Base-by-base conservation (phyloP, 2,888 invertebrate species). In the Argyresthia albistria region DNA sequence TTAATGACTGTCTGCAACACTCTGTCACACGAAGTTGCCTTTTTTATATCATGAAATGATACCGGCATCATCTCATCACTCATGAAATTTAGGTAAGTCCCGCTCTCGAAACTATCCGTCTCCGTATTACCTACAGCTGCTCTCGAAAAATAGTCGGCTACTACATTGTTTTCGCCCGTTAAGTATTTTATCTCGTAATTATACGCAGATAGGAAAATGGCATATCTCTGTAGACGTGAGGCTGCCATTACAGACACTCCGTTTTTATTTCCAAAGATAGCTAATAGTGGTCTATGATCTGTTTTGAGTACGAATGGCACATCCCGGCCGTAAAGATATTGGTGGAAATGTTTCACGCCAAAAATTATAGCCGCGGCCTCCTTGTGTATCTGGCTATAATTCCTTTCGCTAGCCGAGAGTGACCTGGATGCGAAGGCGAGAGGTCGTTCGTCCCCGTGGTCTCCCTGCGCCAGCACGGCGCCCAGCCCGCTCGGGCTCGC, bases 161-260 rank as follows among this genome's bases (percentile, higher is more conserved):
- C n/a, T n/a, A n/a, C n/a, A n/a, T n/a, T n/a, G n/a, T n/a, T n/a
- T n/a, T n/a, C n/a, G n/a, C n/a, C n/a, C n/a, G n/a, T n/a, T n/a
- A n/a, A n/a, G n/a, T n/a, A n/a, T n/a, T n/a, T n/a, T n/a, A n/a
- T n/a, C n/a, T n/a, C n/a, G n/a, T n/a, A n/a, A n/a, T n/a, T n/a
- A n/a, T n/a, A n/a, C n/a, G n/a, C n/a, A n/a, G n/a, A n/a, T n/a
- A n/a, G n/a, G n/a, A n/a, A n/a, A n/a, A n/a, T n/a, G n/a, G n/a
- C n/a, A n/a, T n/a, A n/a, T n/a, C 25, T 25, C 25, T 64, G 63
- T 25, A 62, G 46, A 0, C 65, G 46, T 39, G 61, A 61, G 0
- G 64, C 65, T 0, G 64, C 57, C 8, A 61, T 54, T 46, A 62
- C 63, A 0, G 65, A 63, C 7, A 66, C 55, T 1, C 64, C 65